Evolutionary conservation across 2,113 vertebrate genomes (phyloP).

Genomic region (Aplodontia rufa): DNA sequence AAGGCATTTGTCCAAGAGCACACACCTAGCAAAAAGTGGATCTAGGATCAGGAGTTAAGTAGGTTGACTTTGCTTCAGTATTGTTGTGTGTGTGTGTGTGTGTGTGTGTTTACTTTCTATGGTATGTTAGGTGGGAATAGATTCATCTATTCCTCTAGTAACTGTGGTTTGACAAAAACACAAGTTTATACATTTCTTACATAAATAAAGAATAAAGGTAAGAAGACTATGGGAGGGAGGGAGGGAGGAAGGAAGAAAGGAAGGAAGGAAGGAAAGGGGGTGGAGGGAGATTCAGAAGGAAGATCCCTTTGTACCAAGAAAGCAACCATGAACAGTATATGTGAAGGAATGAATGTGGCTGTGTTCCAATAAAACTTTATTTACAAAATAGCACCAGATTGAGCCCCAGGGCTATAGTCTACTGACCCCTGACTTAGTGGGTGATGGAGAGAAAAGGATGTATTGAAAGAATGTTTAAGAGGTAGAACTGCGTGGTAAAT

Average conservation of each 20-base stretch:
- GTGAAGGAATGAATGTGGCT: background rate
- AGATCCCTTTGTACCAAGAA: background rate
- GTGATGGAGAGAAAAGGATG: background rate
- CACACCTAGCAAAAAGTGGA: background rate
- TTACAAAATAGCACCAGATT: background rate
- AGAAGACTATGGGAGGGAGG: background rate
- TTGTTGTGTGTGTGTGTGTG: background rate
- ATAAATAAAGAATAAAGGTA: background rate
- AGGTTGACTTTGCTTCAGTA: background rate
- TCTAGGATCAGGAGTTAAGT: background rate
- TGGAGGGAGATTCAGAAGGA: background rate
- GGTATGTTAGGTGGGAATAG: background rate
- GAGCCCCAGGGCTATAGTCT: background rate
- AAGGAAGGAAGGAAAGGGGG: background rate
- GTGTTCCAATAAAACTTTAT: background rate
- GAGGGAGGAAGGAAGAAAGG: no score
- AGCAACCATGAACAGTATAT: background rate
- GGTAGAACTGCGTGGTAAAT: background rate
- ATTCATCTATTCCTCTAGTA: background rate
- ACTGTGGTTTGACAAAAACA: background rate
- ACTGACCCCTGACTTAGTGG: background rate
- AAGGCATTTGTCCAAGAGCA: background rate
- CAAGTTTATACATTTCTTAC: background rate
- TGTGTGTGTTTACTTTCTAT: background rate
- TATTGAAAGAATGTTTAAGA: background rate